Conservation (phyloP, 2,113 vertebrate genomes). For the Crotalus viridis region DNA sequence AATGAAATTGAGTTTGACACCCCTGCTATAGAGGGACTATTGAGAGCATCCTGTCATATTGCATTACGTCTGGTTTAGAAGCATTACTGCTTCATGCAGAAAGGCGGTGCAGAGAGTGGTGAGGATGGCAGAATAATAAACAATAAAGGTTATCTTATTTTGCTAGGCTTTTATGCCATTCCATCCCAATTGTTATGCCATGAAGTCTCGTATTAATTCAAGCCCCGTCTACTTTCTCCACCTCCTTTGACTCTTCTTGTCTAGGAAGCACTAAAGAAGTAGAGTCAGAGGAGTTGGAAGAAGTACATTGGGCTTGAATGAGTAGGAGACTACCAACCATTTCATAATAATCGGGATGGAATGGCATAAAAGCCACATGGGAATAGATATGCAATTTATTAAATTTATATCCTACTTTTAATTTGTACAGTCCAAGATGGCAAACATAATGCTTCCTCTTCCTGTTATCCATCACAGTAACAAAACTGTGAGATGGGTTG, state of each 20-base stretch:
- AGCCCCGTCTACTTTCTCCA: neutral
- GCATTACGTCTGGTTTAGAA: too few relatives aligned
- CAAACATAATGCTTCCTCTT: neutral
- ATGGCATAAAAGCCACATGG: neutral
- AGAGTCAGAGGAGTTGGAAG: neutral
- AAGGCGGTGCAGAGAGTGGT: too few relatives aligned
- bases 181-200: neutral
- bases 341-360: neutral
- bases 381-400: neutral
- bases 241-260: neutral
- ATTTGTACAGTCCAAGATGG: neutral
- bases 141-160: neutral
- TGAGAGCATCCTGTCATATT: too few relatives aligned
- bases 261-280: neutral
- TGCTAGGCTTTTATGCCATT: neutral
- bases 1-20: too few relatives aligned
- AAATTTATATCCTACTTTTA: neutral
- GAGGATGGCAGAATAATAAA: too few relatives aligned
- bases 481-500: neutral
- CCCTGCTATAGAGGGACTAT: too few relatives aligned
- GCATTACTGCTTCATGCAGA: too few relatives aligned
- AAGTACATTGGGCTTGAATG: neutral
- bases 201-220: neutral
- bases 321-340: neutral
- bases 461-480: neutral